Evolutionary conservation across 2,113 vertebrate genomes (phyloP), one percentile per base, ranked within the genome.

Genomic region (Mus musculus): DNA sequence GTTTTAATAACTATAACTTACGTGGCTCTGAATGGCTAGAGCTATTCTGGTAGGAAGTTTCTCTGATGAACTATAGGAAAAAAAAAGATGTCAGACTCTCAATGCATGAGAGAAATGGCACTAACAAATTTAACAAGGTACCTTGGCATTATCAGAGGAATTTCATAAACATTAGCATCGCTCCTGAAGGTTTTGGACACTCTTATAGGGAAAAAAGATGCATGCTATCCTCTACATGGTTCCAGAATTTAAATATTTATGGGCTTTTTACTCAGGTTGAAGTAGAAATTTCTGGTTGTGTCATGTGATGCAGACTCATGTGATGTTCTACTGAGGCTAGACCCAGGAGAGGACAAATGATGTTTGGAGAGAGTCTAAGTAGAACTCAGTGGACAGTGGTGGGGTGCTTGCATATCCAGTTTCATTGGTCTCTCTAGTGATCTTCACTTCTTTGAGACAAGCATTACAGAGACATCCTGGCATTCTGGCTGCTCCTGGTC

Each of bases 231-330:
- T 90, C 33, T 95, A 75, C 63, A 71, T 56, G 19, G 73, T 61
- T 96, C 90, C 67, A 93, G 52, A 85, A 90, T 88, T n/a, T n/a
- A 93, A 49, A 30, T 89, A 63, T 28, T 80, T 77, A 77, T 95
- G 10, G 19, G 22, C 36, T 63, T 26, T 65, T 33, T 89, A 42
- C 52, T 42, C 54, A 6, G 7, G 28, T 33, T 67, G 65, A 67
- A 67, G 65, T 67, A 67, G 65, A 30, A 67, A 30, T 13, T 33
- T 67, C 65, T 30, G 65, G 28, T 67, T 67, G 0, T 30, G 12
- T 33, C 65, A 67, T 67, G 28, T 67, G 65, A 67, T 13, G 28
- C 65, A 67, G 28, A 30, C 65, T 67, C 28, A 14, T 9, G 9
- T 67, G 65, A 67, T 67, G 28, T 67, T 67, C 30, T 67, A 28